Evolutionary conservation across 2,888 invertebrate genomes (phyloP).

Genomic region (Melieria picta): DNA sequence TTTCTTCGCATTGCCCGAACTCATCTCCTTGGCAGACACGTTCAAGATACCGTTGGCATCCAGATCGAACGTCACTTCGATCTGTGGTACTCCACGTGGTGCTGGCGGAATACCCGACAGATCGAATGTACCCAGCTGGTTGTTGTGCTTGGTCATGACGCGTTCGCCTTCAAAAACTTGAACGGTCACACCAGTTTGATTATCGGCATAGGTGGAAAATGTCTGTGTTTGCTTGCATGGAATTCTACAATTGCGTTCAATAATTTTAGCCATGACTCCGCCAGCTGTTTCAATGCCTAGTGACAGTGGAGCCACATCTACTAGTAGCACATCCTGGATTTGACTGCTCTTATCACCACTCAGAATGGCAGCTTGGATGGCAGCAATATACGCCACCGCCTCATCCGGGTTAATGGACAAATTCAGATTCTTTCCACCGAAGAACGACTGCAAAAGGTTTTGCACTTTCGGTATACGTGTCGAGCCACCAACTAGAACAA

Average conservation of each 20-base stretch:
- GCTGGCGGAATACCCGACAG: conserved; percentile 96
- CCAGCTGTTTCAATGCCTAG: conserved; percentile 83
- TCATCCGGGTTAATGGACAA: conserved; percentile 84
- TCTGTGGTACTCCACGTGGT: conserved; percentile 86
- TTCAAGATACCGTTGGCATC: conserved; percentile 97
- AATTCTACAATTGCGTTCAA: conserved; percentile 77
- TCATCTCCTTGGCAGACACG: conserved; percentile 80
- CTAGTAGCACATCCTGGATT: conserved; percentile 79
- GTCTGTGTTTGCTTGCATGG: conserved; percentile 78
- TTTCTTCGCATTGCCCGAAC: conserved; percentile 76
- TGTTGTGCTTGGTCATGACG: conserved; percentile 94
- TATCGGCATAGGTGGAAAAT: conserved; percentile 84
- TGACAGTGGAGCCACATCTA: conserved; percentile 76
- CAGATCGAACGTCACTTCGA: conserved; percentile 82
- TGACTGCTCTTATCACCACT: conserved; percentile 75
- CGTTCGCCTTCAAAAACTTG: conserved; percentile 82
- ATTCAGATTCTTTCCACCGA: conserved; percentile 78
- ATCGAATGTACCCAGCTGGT: conserved; percentile 94
- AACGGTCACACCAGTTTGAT: conserved; percentile 80
- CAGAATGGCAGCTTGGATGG: conserved; percentile 78
- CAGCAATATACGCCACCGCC: conserved; percentile 83
- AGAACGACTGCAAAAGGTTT: conserved; percentile 78
- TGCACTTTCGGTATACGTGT: conserved; percentile 84
- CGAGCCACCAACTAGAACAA: conserved; percentile 85
- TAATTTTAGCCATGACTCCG: conserved; percentile 82